Evolutionary conservation across 2,888 invertebrate genomes (phyloP).

Genomic region (Lasius platythorax): DNA sequence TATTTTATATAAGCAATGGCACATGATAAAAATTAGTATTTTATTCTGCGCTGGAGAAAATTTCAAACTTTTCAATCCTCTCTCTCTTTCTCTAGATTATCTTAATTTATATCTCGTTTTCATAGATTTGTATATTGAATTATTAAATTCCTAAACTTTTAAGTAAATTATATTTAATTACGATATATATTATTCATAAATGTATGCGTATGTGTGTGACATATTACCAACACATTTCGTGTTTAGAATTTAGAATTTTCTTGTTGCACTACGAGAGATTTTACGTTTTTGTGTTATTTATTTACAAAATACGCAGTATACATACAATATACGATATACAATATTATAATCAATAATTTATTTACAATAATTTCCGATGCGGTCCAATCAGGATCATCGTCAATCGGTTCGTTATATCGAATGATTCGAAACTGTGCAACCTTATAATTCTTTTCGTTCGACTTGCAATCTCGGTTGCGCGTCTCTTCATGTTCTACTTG

Average conservation of each 20-base stretch:
- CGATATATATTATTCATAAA: background rate
- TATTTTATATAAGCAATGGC: background rate
- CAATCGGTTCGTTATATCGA: background rate
- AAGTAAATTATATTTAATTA: conserved; percentile 15
- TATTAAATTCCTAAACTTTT: background rate
- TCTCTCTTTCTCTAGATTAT: too few species aligned
- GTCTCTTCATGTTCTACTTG: background rate
- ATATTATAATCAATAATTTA: conserved; percentile 75
- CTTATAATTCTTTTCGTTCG: conserved; percentile 9
- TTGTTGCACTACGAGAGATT: background rate
- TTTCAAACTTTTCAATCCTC: background rate
- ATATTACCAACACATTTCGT: background rate
- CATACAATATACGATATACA: conserved; percentile 63
- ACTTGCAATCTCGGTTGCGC: background rate
- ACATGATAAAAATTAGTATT: conserved; percentile 4
- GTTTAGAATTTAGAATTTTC: background rate
- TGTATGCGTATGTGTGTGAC: background rate
- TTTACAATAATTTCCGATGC: conserved; percentile 73
- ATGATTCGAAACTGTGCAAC: background rate
- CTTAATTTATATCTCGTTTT: background rate
- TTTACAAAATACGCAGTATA: conserved; percentile 79
- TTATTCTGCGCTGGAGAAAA: background rate
- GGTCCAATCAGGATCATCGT: conserved; percentile 53
- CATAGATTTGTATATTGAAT: background rate
- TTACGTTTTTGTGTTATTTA: conserved; percentile 71